Percentiles rank a stretch among this genome's conserved stretches.
Conservation (phyloP, 2,113 vertebrate species). For the Grammomys surdaster region DNA sequence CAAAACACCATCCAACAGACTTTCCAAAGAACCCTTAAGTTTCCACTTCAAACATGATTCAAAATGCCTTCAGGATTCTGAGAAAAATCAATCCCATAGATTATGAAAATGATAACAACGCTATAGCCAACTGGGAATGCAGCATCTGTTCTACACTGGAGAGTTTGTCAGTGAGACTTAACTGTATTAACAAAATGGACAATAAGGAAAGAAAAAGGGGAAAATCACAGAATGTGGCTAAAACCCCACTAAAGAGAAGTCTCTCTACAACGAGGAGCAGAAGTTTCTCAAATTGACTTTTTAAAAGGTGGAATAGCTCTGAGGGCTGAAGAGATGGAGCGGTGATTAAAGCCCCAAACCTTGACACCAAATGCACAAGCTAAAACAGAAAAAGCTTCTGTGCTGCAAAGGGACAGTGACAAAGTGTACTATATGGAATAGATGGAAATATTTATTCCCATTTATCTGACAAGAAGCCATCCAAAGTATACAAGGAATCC, state of each 20-base stretch:
- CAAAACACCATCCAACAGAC: no score
- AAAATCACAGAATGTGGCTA: slow-evolving; percentile 19
- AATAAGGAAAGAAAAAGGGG: background rate
- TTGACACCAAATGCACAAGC: background rate
- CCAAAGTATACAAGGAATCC: background rate
- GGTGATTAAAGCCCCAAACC: no score
- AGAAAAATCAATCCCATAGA: background rate
- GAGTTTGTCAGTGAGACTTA: background rate
- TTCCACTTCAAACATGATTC: background rate
- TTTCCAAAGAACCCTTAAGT: no score
- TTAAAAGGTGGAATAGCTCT: background rate
- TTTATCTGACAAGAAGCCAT: background rate
- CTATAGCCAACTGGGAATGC: background rate
- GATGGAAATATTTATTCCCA: background rate
- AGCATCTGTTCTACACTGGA: background rate
- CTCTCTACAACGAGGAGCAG: background rate
- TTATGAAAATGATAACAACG: background rate
- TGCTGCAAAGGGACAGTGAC: background rate
- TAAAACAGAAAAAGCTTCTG: background rate
- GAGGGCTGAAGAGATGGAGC: background rate
- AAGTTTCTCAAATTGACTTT: background rate
- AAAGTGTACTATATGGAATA: background rate
- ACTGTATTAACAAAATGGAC: background rate
- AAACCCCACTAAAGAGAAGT: background rate
- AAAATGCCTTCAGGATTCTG: slow-evolving; percentile 1